A percentile compares a stretch with the other conserved stretches of the same genome.
Evolutionary conservation across 2,888 invertebrate genomes (phyloP).

Genomic region (Dryobotodes eremita): DNA sequence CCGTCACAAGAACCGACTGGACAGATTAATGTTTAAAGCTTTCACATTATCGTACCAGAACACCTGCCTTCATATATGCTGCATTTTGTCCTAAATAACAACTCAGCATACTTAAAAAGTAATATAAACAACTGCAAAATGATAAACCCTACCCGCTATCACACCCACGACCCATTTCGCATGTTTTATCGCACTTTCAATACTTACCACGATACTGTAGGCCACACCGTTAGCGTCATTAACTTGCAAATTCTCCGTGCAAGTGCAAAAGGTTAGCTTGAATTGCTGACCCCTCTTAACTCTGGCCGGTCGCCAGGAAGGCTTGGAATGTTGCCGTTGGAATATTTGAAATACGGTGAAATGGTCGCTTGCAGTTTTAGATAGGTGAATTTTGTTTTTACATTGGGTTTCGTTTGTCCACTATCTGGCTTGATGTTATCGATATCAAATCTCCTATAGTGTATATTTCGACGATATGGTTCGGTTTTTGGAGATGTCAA

Average conservation of each 20-base stretch:
- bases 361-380: not conserved
- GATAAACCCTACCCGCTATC: slow-evolving; percentile 20
- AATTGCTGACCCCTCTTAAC: slow-evolving; percentile 15
- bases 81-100: not conserved
- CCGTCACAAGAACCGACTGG: no score
- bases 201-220: slow-evolving; percentile 47
- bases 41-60: not conserved
- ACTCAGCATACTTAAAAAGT: no score
- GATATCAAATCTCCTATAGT: slow-evolving; percentile 7
- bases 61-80: not conserved
- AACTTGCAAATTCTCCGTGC: slow-evolving; percentile 46
- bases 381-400: not conserved
- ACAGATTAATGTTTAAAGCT: not conserved
- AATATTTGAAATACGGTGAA: slow-evolving; percentile 13
- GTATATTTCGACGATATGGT: not conserved
- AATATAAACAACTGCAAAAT: not conserved
- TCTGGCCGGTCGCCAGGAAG: slow-evolving; percentile 47
- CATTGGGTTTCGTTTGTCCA: not conserved
- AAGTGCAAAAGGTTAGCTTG: slow-evolving; percentile 43
- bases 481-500: not conserved
- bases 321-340: slow-evolving; percentile 12
- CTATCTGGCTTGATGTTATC: not conserved
- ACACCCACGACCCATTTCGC: slow-evolving; percentile 44
- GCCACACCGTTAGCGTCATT: slow-evolving; percentile 52
- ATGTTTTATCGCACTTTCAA: slow-evolving; percentile 54